Base-by-base conservation (phyloP, 2,797 vertebrate genomes). In the Acanthopagrus latus region DNA sequence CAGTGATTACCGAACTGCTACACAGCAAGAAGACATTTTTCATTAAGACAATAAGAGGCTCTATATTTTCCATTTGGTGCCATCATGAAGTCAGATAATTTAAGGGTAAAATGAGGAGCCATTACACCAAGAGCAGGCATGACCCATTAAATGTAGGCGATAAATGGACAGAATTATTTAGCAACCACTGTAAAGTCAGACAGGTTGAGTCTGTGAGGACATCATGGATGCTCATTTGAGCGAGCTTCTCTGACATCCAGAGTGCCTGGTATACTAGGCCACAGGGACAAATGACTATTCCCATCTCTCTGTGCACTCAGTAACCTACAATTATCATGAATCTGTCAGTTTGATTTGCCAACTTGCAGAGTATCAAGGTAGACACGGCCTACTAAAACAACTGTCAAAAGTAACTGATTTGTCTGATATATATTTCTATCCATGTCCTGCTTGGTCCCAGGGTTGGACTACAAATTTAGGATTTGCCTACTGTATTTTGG, bases 1-100 rank as follows among this genome's bases (percentile, higher is more conserved):
- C 59, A 29, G 55, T 47, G 71, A 69, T 50, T 17, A 43, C 43
- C 44, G 43, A 64, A 41, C 56, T 75, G 58, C 21, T 71, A 38
- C 38, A 41, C 57, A 43, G 52, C 52, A 9, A 76, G 9, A 33
- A 57, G 10, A 46, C 43, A 14, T 46, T 9, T 27, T 43, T 27
- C 59, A 46, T 47, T 11, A 48, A 66, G 20, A 38, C 23, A 50
- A 46, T 58, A 58, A 33, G 54, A 51, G 54, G 8, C 8, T 46
- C n/a, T 47, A 11, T 64, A 25, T 64, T 56, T 56, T 48, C 17
- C 33, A 47, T 44, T 51, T 33, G 47, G 10, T 55, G 38, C 48
- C 23, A 21, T 27, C 7, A 27, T 71, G 1, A 71, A 50, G 16
- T 4, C 41, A 14, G 47, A 21, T 11, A 18, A 64, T 63, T 50